phyloP scores from a whole-genome alignment of 2,113 vertebrate genomes.

The Phainopepla nitens region DNA sequence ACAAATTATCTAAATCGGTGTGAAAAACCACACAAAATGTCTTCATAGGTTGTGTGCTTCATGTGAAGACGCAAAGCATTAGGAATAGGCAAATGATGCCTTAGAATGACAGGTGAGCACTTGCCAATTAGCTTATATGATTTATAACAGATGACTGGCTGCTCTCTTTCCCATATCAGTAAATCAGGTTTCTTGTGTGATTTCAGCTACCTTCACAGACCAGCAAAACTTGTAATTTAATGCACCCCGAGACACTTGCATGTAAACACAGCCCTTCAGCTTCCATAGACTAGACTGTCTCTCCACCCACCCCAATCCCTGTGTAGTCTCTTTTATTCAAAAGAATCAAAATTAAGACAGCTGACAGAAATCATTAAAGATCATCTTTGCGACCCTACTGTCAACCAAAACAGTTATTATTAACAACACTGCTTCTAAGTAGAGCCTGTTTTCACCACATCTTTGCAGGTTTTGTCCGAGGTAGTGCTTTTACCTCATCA shows the following conservation, averaged over 20 bases:
- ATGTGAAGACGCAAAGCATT: not conserved
- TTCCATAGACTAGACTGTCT: not conserved
- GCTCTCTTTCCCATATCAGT: not conserved
- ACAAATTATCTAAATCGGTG: not conserved
- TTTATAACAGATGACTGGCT: not conserved
- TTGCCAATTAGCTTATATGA: not conserved
- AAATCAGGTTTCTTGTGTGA: not conserved
- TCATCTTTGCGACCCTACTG: not conserved
- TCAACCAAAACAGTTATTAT: not conserved
- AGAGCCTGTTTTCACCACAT: not conserved
- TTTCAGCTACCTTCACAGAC: not conserved
- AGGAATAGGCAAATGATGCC: not conserved
- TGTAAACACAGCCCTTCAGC: not conserved
- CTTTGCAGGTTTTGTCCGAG: not conserved
- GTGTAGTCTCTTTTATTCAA: not conserved
- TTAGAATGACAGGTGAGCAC: not conserved
- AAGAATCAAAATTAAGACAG: accelerated
- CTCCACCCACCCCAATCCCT: not conserved
- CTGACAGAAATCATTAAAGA: not conserved
- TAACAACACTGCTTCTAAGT: not conserved
- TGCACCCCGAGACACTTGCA: not conserved
- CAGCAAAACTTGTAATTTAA: not conserved
- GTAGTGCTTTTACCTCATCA: not conserved
- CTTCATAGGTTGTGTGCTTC: not conserved
- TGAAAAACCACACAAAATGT: not conserved